Conservation (phyloP, 2,797 vertebrate genomes). For the Scomberomorus guttatus region DNA sequence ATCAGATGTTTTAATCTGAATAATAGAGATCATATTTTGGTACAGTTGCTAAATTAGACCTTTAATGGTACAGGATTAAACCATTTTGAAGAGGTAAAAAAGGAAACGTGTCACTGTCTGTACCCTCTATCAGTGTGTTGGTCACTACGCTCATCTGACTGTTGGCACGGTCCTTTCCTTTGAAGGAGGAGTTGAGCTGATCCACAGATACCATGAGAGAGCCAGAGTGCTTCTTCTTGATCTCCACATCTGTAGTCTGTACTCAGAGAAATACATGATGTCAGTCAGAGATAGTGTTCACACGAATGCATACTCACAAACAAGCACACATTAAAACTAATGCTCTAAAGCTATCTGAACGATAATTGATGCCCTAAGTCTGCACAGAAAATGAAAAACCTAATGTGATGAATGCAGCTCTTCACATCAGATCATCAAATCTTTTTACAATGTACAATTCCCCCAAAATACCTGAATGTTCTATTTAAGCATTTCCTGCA, state of each 20-base stretch:
- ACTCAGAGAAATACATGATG: constrained; percentile 69
- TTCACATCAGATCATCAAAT: constrained; percentile 16
- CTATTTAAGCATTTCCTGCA: constrained; percentile 3
- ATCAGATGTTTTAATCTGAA: not conserved
- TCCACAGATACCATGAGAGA: constrained; percentile 99
- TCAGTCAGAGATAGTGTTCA: constrained; percentile 36
- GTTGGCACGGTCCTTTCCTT: constrained; percentile 95
- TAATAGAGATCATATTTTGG: not conserved
- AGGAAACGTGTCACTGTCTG: not conserved
- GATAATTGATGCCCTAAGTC: constrained; percentile 9
- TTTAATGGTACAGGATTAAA: not conserved
- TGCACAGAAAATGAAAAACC: constrained; percentile 22
- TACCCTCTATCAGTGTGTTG: constrained; percentile 97
- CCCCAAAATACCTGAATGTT: not conserved
- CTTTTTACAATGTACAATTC: not conserved
- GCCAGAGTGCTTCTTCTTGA: constrained; percentile 95
- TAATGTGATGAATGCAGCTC: not conserved
- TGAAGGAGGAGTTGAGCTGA: constrained; percentile 94
- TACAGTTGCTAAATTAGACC: not conserved
- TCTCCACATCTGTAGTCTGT: constrained; percentile 94
- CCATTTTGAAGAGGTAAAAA: not conserved
- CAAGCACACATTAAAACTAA: constrained; percentile 27
- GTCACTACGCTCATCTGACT: constrained; percentile 96
- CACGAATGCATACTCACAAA: constrained; percentile 13
- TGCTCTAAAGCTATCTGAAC: constrained; percentile 20